Conservation (phyloP, 2,113 vertebrate genomes). For the Lycaon pictus region DNA sequence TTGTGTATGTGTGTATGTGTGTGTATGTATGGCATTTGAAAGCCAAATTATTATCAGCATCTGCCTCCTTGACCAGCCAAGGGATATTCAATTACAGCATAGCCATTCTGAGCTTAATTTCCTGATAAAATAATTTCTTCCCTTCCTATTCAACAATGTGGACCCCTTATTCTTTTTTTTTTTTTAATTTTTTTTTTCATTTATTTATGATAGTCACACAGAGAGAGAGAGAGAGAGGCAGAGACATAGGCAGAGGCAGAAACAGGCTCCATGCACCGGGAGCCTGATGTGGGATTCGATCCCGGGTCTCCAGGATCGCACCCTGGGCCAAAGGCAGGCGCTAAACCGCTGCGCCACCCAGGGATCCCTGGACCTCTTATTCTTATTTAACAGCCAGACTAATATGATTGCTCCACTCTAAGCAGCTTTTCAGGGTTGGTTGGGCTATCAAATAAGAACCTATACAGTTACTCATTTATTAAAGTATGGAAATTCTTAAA, state of each 20-base stretch:
- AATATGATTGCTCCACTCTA: not conserved
- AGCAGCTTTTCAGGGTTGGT: not conserved
- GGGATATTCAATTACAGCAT: not conserved
- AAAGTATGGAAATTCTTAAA: conserved; percentile 20
- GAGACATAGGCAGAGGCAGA: too few species aligned
- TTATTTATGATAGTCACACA: too few species aligned
- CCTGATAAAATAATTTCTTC: not conserved
- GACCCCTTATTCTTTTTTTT: not conserved
- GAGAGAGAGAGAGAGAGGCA: too few species aligned
- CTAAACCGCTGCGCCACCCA: too few species aligned
- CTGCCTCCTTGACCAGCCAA: not conserved
- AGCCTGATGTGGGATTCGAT: too few species aligned
- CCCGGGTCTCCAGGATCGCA: too few species aligned
- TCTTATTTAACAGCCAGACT: not conserved
- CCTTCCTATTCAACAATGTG: not conserved
- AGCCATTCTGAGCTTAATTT: not conserved
- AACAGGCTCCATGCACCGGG: too few species aligned
- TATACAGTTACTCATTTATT: not conserved
- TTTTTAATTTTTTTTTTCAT: too few species aligned
- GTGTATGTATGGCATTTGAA: not conserved
- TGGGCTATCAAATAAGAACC: not conserved
- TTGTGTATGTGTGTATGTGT: not conserved
- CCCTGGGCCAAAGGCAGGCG: too few species aligned
- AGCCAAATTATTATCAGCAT: not conserved
- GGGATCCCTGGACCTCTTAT: not conserved